A percentile compares a stretch with the other conserved stretches of the same genome.
These are phyloP conservation scores for Drosophila nebulosa DNA, from an alignment of 1,140 invertebrate species.

Conservation along the genomic window DNA sequence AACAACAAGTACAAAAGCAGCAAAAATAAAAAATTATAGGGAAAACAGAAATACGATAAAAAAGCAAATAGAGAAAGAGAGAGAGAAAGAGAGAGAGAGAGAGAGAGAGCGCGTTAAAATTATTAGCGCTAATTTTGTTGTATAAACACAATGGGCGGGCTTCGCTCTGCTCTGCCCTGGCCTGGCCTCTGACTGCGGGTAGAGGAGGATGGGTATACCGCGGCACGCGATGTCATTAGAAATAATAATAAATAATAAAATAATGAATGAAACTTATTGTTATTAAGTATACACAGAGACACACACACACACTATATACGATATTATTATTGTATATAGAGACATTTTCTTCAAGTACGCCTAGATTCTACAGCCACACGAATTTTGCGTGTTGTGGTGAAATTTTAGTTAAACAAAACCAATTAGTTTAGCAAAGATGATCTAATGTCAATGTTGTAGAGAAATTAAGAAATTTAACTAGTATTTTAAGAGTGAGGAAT, in stretches of 20 bases:
- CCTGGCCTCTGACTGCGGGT: background rate
- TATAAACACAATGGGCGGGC: background rate
- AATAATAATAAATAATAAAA: slow-evolving; percentile 54
- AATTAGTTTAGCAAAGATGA: too few species aligned
- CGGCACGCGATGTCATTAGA: slow-evolving; percentile 60
- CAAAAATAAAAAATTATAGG: background rate
- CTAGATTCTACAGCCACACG: slow-evolving; percentile 2
- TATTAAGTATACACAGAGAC: slow-evolving; percentile 9
- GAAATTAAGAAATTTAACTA: too few species aligned
- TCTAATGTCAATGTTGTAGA: too few species aligned
- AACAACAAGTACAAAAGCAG: slow-evolving; percentile 1
- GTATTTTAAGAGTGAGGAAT: too few species aligned
- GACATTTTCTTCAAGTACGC: background rate
- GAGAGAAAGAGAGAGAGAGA: background rate
- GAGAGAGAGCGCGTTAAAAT: slow-evolving; percentile 12
- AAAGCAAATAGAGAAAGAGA: background rate
- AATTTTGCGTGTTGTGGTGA: slow-evolving; percentile 16
- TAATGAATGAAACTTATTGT: slow-evolving; percentile 38
- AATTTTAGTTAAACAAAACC: too few species aligned
- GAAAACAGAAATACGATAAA: background rate
- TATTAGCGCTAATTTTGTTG: slow-evolving; percentile 35
- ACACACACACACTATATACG: background rate
- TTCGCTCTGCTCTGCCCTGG: background rate
- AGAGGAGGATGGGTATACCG: background rate
- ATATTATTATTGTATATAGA: slow-evolving; percentile 1